Evolutionary conservation across 2,113 vertebrate species (phyloP), one percentile per base, ranked within the genome.

Genomic region (Vicugna pacos): DNA sequence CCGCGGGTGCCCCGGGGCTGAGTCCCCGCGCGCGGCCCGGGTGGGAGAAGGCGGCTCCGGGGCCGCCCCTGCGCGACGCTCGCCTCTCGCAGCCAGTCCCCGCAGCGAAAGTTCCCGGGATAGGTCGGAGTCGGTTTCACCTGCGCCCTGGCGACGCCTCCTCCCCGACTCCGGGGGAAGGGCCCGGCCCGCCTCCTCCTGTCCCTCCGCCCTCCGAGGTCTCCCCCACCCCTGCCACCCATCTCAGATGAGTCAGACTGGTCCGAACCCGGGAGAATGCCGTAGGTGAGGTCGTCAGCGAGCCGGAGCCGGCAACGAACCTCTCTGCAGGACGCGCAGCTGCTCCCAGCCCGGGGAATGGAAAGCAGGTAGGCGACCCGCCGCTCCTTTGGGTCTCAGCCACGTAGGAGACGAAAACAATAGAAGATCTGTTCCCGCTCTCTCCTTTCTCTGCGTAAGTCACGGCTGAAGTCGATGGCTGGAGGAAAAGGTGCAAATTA

Each of bases 241-340:
- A 42, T 54, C 80, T 88, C 48, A 12, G 90, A 22, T 73, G 97
- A 94, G 95, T 94, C 96, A 93, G 94, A 62, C 84, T 2, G 46
- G 79, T 20, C 62, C 17, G 32, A 30, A 73, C 32, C 26, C 2
- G 89, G 2, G 72, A 12, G 73, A 24, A 67, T 10, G 6, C 13
- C 2, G 22, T 28, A 91, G 96, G 76, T 52, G 94, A 95, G 90
- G 35, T 28, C 50, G 11, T 30, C 52, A 96, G 80, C 97, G 76
- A 69, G 92, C 95, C 0, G 93, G 96, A 13, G 98, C 93, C 69
- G 97, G 97, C 94, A 97, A 98, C 1, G 95, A 89, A 0, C 97
- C 89, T 69, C 97, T 96, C 0, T 46, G 97, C 4, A 98, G 99
- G 0, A 98, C 99, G 6, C 98, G 98, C 76, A 99, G 98, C 80